Evolutionary conservation across 2,113 vertebrate species (phyloP), one percentile per base, ranked within the genome.

Genomic region (pig (Sus scrofa)): DNA sequence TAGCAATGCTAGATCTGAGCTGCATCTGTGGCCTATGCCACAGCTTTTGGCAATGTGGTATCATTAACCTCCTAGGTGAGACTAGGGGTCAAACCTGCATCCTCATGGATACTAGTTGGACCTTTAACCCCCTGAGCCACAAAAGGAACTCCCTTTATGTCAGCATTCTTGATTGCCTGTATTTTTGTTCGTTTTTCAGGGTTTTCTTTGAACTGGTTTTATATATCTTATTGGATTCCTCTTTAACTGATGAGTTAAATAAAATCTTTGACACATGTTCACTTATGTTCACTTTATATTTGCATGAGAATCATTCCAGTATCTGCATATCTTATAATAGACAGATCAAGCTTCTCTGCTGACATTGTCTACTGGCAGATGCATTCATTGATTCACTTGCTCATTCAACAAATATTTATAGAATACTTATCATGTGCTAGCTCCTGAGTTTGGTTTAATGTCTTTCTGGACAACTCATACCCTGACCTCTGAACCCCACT

Each of bases 391-490:
- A 27, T 87, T 92, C 19, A 24, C 10, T 93, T 90, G 22, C 15
- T 94, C 27, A 70, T 73, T 89, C 14, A 87, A 32, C 14, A 93
- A 60, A 70, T 83, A 81, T 94, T 86, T 93, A 60, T 12, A 65
- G 50, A 93, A 78, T 30, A 27, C 27, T 91, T 37, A 16, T 20
- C 24, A 6, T 32, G 15, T 16, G 6, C 32, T 91, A 6, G 34
- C 9, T 63, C 26, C 32, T 58, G 54, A 89, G 58, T 92, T 85
- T 65, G 89, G 6, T 70, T 89, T 83, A 71, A 96, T 12, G 50
- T 87, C 30, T 88, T 50, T 68, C 8, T 68, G 30, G 77, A 27
- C 13, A 78, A 30, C 24, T 91, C 13, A 77, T 67, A 7, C 11
- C 15, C 9, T 71, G 60, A 26, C 9, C 8, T 86, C 39, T 77